phyloP scores from a whole-genome alignment of 2,888 invertebrate genomes.

The Tetanocera ferruginea region DNA sequence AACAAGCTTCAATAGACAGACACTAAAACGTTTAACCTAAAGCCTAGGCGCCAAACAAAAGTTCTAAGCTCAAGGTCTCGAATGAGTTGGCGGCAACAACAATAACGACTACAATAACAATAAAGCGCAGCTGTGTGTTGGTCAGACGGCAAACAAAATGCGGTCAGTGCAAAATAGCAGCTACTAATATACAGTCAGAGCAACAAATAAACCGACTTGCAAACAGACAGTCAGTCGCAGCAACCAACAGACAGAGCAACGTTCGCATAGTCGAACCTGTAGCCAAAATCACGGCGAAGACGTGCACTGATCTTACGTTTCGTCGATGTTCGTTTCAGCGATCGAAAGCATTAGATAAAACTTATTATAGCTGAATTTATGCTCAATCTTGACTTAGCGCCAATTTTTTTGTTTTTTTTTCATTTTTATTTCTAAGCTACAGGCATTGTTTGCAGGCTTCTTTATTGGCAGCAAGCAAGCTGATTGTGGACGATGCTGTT shows the following conservation, averaged over 20 bases:
- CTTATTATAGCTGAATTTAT: slow-evolving; percentile 42
- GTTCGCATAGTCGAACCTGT: background rate
- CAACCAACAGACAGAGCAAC: background rate
- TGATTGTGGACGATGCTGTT: background rate
- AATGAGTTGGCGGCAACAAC: slow-evolving; percentile 20
- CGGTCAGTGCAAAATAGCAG: slow-evolving; percentile 20
- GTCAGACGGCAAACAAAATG: background rate
- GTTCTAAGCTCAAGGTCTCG: slow-evolving; percentile 35
- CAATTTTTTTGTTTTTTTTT: background rate
- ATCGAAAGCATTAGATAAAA: slow-evolving; percentile 41
- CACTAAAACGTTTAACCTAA: background rate
- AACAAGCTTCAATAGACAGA: background rate
- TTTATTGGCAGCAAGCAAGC: too few relatives aligned
- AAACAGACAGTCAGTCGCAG: background rate
- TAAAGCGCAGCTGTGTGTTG: slow-evolving; percentile 19
- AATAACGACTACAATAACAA: slow-evolving; percentile 20
- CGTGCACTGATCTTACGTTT: background rate
- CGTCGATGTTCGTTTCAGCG: background rate
- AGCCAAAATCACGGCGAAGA: background rate
- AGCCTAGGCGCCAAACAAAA: slow-evolving; percentile 30
- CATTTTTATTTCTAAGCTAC: background rate
- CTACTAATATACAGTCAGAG: background rate
- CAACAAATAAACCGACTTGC: background rate
- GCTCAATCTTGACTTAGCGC: slow-evolving; percentile 40
- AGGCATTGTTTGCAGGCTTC: too few relatives aligned